Conservation (phyloP, 2,797 vertebrate species). For the Scyliorhinus canicula region DNA sequence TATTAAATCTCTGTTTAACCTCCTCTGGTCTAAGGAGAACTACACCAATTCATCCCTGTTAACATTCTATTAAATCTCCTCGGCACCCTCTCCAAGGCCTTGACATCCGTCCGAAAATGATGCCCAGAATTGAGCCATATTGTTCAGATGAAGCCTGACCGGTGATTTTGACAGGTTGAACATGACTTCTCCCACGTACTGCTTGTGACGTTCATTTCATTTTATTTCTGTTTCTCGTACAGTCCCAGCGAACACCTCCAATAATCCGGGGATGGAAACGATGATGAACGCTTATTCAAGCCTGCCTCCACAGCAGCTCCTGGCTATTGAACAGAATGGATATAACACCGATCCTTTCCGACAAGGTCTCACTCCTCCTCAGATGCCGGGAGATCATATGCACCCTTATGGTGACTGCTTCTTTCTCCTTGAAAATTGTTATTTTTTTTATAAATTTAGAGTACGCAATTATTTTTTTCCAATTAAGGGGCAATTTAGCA, state of each 20-base stretch:
- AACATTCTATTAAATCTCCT: background rate
- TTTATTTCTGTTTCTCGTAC: slow-evolving; percentile 43
- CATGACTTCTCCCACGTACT: background rate
- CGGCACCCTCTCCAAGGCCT: background rate
- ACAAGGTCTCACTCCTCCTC: slow-evolving; percentile 90
- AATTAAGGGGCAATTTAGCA: too few species aligned
- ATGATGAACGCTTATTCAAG: slow-evolving; percentile 67
- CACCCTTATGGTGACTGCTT: slow-evolving; percentile 80
- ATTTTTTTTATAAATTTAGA: too few species aligned
- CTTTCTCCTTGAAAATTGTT: background rate
- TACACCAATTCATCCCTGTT: background rate
- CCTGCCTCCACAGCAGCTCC: slow-evolving; percentile 67
- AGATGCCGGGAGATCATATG: slow-evolving; percentile 98
- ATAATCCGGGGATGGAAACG: slow-evolving; percentile 64
- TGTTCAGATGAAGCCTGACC: background rate
- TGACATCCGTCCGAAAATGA: background rate
- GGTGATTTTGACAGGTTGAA: background rate
- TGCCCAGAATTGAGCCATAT: background rate
- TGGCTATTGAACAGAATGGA: slow-evolving; percentile 72
- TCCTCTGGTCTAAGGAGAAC: background rate
- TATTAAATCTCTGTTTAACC: background rate
- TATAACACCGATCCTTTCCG: slow-evolving; percentile 81
- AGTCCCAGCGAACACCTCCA: slow-evolving; percentile 67
- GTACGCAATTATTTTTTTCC: too few species aligned
- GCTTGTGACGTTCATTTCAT: background rate